phyloP scores from a whole-genome alignment of 2,113 vertebrate species.

The Falco punctatus region DNA sequence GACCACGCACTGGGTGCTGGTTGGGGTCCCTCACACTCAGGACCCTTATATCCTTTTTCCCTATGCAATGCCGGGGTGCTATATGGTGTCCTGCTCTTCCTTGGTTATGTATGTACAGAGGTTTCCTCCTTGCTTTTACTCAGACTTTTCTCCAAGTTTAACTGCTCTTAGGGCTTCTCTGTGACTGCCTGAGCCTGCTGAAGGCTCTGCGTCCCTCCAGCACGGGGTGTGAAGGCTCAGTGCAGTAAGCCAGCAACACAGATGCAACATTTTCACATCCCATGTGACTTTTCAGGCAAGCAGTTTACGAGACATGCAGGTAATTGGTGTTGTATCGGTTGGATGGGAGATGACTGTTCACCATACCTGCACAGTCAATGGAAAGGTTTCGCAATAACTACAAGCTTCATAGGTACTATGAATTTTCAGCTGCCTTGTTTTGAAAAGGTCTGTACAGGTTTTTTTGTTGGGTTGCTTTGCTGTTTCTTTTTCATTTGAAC shows the following conservation, averaged over 20 bases:
- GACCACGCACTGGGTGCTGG: background rate
- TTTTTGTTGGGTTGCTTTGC: background rate
- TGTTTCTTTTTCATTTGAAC: background rate
- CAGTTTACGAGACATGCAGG: background rate
- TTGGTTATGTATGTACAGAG: fast-evolving
- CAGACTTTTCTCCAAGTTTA: background rate
- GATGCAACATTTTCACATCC: background rate
- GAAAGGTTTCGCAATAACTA: background rate
- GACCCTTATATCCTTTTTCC: background rate
- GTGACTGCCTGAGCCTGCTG: fast-evolving
- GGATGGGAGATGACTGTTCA: background rate
- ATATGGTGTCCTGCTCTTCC: background rate
- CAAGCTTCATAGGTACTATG: background rate
- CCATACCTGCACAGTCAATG: background rate
- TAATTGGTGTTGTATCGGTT: background rate
- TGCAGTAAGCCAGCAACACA: background rate
- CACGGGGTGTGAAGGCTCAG: background rate
- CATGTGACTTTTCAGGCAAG: background rate
- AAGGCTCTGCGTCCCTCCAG: fast-evolving
- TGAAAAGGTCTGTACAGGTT: background rate
- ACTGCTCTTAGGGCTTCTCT: background rate
- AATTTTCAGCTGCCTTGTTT: background rate
- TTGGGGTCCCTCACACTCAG: background rate
- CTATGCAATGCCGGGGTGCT: fast-evolving
- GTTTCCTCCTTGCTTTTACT: background rate